Evolutionary conservation across 2,113 vertebrate genomes (phyloP).

Genomic region (Arizona elegans): DNA sequence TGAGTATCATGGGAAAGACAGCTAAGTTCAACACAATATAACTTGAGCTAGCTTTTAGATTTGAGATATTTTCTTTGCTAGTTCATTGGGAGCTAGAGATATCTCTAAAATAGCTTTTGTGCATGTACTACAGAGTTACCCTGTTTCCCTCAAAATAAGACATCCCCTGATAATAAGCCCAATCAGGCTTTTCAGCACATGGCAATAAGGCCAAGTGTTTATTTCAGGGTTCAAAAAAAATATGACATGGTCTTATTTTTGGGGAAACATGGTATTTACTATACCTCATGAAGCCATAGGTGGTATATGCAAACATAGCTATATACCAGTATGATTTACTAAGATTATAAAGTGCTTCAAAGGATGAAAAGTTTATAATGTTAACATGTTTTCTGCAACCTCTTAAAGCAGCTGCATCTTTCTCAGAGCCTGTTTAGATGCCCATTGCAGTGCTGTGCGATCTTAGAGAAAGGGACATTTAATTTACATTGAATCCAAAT

Average conservation of each 20-base stretch:
- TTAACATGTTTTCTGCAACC: not conserved
- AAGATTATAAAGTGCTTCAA: not conserved
- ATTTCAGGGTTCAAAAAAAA: no score
- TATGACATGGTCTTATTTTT: no score
- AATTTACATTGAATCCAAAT: not conserved
- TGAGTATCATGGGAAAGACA: not conserved
- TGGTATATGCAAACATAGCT: not conserved
- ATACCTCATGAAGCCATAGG: not conserved
- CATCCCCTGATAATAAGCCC: no score
- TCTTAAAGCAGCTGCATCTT: not conserved
- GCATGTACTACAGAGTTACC: not conserved
- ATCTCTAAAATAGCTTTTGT: not conserved
- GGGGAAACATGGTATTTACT: not conserved
- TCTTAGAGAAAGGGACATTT: not conserved
- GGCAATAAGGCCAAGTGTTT: no score
- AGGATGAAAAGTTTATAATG: not conserved
- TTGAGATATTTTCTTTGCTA: not conserved
- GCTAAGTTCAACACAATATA: not conserved
- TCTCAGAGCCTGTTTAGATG: not conserved
- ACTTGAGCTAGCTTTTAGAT: not conserved
- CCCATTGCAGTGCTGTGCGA: not conserved
- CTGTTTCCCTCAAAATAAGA: no score
- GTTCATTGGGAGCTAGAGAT: not conserved
- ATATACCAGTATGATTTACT: not conserved
- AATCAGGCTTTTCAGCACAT: no score